Evolutionary conservation across 2,113 vertebrate genomes (phyloP).

Genomic region (Melospiza georgiana): DNA sequence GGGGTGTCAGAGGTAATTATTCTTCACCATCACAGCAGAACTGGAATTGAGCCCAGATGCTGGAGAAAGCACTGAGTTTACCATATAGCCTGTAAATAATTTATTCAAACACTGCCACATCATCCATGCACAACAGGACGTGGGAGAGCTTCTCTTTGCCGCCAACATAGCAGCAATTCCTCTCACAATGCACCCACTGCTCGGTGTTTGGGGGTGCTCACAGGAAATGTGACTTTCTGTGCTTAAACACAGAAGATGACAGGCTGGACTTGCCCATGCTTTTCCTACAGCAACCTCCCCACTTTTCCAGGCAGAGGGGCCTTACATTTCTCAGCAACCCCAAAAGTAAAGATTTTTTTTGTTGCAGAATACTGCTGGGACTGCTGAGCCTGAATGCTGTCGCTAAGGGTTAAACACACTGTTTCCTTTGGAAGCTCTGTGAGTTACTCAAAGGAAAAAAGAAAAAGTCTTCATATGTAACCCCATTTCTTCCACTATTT

Average conservation of each 20-base stretch:
- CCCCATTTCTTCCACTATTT: background rate
- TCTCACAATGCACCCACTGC: background rate
- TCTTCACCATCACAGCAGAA: background rate
- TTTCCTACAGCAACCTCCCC: background rate
- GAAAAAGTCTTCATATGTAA: background rate
- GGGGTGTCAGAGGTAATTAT: background rate
- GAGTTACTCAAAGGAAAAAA: background rate
- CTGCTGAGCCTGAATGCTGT: background rate
- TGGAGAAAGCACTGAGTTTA: background rate
- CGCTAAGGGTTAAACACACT: background rate
- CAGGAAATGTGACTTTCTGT: background rate
- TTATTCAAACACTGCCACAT: background rate
- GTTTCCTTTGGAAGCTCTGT: background rate
- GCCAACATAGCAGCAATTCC: background rate
- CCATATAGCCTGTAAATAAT: background rate
- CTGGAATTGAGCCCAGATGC: background rate
- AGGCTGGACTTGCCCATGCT: background rate
- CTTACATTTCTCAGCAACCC: background rate
- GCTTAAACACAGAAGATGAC: background rate
- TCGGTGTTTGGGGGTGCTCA: accelerated
- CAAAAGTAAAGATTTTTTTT: background rate
- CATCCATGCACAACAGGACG: background rate
- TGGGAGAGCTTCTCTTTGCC: background rate
- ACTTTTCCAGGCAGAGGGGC: background rate
- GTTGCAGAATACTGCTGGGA: background rate